Conservation (phyloP, 2,113 vertebrate genomes). For the Laticauda laticaudata region DNA sequence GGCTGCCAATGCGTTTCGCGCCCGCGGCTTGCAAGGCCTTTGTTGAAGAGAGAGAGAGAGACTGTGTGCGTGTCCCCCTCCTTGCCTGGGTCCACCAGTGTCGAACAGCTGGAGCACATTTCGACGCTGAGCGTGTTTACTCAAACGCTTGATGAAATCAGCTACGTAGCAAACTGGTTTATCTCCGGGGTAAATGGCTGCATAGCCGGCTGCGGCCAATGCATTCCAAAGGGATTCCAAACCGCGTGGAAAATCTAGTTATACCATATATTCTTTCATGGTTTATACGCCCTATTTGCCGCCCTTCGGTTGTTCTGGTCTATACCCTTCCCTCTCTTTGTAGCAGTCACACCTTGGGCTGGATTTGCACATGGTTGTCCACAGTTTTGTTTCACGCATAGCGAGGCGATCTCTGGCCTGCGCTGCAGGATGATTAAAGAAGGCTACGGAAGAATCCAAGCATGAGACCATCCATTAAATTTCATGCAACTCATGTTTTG, state of each 20-base stretch:
- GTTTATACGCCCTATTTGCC: neutral
- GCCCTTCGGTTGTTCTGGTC: neutral
- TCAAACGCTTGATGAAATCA: neutral
- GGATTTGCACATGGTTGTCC: neutral
- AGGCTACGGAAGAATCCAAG: neutral
- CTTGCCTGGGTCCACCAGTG: neutral
- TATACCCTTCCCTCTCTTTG: neutral
- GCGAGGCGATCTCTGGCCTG: neutral
- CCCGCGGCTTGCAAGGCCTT: neutral
- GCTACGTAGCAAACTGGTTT: neutral
- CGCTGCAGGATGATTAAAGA: neutral
- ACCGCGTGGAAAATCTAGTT: neutral
- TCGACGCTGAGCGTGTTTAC: neutral
- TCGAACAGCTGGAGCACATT: neutral
- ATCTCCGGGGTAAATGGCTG: neutral
- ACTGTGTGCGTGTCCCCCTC: neutral
- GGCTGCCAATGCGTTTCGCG: neutral
- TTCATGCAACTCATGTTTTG: neutral
- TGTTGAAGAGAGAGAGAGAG: neutral
- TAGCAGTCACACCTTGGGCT: neutral
- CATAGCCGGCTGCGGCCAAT: neutral
- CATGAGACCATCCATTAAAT: neutral
- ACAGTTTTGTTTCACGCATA: neutral
- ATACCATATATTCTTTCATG: neutral
- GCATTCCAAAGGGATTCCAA: neutral